phyloP scores from a whole-genome alignment of 2,797 vertebrate species.

The Microctenopoma steveboyesi region DNA sequence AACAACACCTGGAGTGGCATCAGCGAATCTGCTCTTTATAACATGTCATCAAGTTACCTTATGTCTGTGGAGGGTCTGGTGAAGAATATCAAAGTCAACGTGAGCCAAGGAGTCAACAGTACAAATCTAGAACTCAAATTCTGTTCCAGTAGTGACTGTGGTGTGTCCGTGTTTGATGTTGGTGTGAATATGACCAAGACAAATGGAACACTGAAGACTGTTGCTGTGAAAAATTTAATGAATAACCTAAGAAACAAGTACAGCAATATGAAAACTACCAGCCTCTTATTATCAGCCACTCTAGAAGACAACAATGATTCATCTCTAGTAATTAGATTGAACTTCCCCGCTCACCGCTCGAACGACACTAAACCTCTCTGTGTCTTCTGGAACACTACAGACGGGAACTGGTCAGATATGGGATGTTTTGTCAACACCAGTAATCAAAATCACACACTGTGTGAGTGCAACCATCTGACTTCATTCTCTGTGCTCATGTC shows the following conservation, averaged over 20 bases:
- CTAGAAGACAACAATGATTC: constrained; percentile 12
- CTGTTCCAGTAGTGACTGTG: constrained; percentile 54
- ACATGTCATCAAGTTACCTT: constrained; percentile 74
- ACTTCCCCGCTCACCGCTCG: constrained; percentile 47
- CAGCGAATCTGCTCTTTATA: rapidly evolving
- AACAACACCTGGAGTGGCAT: constrained; percentile 46
- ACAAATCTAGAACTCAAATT: constrained; percentile 75
- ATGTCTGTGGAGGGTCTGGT: constrained; percentile 76
- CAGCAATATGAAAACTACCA: rapidly evolving
- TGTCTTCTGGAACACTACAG: constrained; percentile 77
- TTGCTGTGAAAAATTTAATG: constrained; percentile 76
- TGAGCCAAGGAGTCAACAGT: constrained; percentile 45
- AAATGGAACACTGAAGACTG: constrained; percentile 62
- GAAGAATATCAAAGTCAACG: constrained; percentile 66
- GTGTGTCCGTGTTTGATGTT: constrained; percentile 50
- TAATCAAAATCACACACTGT: constrained; percentile 44
- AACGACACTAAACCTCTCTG: constrained; percentile 31
- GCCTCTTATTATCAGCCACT: constrained; percentile 74
- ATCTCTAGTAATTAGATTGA: constrained; percentile 56
- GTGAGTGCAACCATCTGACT: constrained; percentile 83
- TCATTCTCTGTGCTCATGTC: constrained; percentile 84
- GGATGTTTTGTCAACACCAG: constrained; percentile 64
- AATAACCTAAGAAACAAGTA: constrained; percentile 56
- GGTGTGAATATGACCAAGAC: constrained; percentile 50
- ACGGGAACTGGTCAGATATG: constrained; percentile 50